Evolutionary conservation across 2,888 invertebrate genomes (phyloP).

Genomic region (Plutella xylostella): DNA sequence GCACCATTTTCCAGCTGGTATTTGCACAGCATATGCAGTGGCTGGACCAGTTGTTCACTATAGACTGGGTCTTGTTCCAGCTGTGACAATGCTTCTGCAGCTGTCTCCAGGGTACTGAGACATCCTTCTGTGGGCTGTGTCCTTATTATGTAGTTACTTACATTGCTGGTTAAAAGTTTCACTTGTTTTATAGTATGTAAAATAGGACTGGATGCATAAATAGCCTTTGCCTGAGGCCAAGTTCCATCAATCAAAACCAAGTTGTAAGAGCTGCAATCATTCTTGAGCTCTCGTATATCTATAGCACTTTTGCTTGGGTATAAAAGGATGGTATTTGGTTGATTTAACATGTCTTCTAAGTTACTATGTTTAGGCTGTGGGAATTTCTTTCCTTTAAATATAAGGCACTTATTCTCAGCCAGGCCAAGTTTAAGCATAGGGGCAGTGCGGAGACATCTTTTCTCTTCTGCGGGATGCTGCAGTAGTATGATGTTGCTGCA

Average conservation of each 20-base stretch:
- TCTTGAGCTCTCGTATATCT: slow-evolving; percentile 69
- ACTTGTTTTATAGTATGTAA: slow-evolving; percentile 83
- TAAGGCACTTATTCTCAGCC: slow-evolving; percentile 78
- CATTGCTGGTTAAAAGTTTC: slow-evolving; percentile 77
- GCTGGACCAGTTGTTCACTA: slow-evolving; percentile 76
- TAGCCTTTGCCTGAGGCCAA: slow-evolving; percentile 95
- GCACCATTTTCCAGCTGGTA: slow-evolving; percentile 93
- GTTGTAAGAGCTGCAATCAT: slow-evolving; percentile 73
- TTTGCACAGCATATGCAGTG: slow-evolving; percentile 85
- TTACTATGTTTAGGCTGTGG: slow-evolving; percentile 75
- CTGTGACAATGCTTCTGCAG: slow-evolving; percentile 81
- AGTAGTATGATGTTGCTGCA: slow-evolving; percentile 81
- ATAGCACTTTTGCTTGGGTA: slow-evolving; percentile 84
- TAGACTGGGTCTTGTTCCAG: slow-evolving; percentile 78
- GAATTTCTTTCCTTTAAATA: slow-evolving; percentile 87
- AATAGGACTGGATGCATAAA: slow-evolving; percentile 84
- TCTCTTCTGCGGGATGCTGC: slow-evolving; percentile 95
- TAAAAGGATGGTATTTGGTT: slow-evolving; percentile 78
- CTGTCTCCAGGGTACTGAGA: slow-evolving; percentile 90
- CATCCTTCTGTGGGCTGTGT: slow-evolving; percentile 95
- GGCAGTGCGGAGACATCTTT: slow-evolving; percentile 88
- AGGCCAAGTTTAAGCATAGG: slow-evolving; percentile 88
- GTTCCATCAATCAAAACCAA: slow-evolving; percentile 92
- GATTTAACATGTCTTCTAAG: slow-evolving; percentile 74
- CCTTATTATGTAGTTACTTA: slow-evolving; percentile 91